Base-by-base conservation (phyloP, 2,888 invertebrate genomes). In the Dryobotodes eremita region DNA sequence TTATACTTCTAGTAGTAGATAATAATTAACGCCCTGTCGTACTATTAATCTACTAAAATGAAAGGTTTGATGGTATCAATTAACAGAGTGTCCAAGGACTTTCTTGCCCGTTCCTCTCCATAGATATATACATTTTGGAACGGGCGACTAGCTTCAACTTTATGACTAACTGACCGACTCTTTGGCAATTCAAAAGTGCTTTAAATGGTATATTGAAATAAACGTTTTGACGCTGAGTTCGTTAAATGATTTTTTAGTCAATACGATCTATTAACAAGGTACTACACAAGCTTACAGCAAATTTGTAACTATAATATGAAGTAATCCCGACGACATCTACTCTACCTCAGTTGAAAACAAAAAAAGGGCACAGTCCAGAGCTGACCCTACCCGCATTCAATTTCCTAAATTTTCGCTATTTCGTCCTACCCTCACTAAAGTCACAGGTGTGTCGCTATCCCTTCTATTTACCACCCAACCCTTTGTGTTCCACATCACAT, bases 401-500 rank as follows among this genome's bases (percentile, higher is more conserved):
- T 85, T 85, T 71, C 74, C 77, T 23, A 86, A 87, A 88, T 84
- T 84, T 86, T 84, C 88, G 80, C 84, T 76, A 84, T 87, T 81
- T 66, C 75, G 75, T 78, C 61, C 70, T 70, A 68, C 80, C 80
- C 84, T 83, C 66, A 42, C 31, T 86, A 85, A 77, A 89, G 91
- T 83, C 91, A 74, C 91, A 92, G 91, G 91, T 92, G 90, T 77
- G 78, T 83, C 73, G 74, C 80, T 74, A 70, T 68, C 79, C 85
- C 80, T 82, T 86, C 82, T 77, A 82, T 86, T 89, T 86, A 86
- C 88, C 84, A 74, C 83, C 79, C 46, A 75, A 78, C 89, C 84
- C 86, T 90, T 89, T 87, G 89, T 89, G 76, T 83, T 84, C 71
- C 85, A 75, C 85, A 86, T 90, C 86, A 88, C 89, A 90, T 90